Conservation (phyloP, 2,113 vertebrate species). For the Pteropus alecto region DNA sequence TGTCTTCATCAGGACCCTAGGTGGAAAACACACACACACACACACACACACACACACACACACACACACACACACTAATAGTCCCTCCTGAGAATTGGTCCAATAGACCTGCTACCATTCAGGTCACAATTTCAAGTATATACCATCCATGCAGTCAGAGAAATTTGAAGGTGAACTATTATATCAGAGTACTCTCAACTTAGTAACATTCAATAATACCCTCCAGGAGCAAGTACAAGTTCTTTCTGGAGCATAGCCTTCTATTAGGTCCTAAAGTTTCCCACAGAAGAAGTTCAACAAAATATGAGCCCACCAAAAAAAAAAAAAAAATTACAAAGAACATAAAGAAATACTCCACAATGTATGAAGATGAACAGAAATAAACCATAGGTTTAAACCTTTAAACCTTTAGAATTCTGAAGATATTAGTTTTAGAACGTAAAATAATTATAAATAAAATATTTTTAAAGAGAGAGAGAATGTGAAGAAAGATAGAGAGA, state of each 20-base stretch:
- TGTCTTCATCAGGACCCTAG: background rate
- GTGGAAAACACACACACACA: background rate
- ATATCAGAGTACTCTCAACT: background rate
- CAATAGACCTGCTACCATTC: background rate
- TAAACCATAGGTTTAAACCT: background rate
- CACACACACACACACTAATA: background rate
- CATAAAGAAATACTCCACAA: background rate
- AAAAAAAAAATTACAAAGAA: background rate
- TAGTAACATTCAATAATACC: background rate
- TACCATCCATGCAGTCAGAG: background rate
- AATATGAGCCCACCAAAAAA: background rate
- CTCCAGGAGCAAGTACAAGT: background rate
- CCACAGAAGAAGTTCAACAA: background rate
- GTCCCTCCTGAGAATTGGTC: background rate
- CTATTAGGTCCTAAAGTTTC: background rate
- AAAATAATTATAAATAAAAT: background rate
- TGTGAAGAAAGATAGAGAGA: background rate
- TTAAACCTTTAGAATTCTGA: background rate
- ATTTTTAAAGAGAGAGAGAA: background rate
- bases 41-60: background rate
- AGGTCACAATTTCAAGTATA: constrained; percentile 31
- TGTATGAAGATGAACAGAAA: background rate
- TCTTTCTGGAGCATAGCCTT: background rate
- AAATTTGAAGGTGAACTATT: background rate
- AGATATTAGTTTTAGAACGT: background rate